These are phyloP conservation scores for Apaloderma vittatum DNA, from an alignment of 2,113 vertebrate species.

Conservation along the genomic window DNA sequence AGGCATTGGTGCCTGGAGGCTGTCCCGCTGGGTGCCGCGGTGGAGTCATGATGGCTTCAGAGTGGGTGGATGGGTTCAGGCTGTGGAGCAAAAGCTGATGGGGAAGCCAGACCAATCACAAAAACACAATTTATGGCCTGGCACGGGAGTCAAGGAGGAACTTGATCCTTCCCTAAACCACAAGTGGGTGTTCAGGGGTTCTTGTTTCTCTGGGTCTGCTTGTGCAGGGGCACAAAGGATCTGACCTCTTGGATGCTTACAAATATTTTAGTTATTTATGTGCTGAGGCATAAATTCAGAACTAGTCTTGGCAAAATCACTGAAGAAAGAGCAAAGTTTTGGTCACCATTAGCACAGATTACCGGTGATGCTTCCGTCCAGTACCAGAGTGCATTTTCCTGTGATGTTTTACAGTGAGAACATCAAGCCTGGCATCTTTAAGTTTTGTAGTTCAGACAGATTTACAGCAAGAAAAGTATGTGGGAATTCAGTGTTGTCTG, in stretches of 20 bases:
- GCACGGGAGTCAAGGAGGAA: not conserved
- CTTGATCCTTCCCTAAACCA: not conserved
- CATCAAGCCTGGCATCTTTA: not conserved
- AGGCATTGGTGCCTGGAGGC: not conserved
- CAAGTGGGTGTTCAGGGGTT: not conserved
- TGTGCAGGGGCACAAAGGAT: accelerated
- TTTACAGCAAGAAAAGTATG: not conserved
- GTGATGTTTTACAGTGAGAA: not conserved
- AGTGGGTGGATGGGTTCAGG: not conserved
- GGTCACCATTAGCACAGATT: not conserved
- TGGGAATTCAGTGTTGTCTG: not conserved
- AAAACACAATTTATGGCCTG: not conserved
- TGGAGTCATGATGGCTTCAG: accelerated
- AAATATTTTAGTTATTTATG: not conserved
- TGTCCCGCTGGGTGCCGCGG: not conserved
- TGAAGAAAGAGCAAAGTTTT: not conserved
- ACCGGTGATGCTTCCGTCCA: not conserved
- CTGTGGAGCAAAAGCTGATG: not conserved
- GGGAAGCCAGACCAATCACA: not conserved
- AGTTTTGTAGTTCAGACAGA: not conserved
- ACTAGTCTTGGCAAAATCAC: not conserved
- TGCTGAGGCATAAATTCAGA: not conserved
- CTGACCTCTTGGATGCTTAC: not conserved
- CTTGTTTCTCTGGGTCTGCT: not conserved
- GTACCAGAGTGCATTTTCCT: not conserved